Base-by-base conservation (phyloP, 1,140 invertebrate genomes). In the Anadara kagoshimensis region DNA sequence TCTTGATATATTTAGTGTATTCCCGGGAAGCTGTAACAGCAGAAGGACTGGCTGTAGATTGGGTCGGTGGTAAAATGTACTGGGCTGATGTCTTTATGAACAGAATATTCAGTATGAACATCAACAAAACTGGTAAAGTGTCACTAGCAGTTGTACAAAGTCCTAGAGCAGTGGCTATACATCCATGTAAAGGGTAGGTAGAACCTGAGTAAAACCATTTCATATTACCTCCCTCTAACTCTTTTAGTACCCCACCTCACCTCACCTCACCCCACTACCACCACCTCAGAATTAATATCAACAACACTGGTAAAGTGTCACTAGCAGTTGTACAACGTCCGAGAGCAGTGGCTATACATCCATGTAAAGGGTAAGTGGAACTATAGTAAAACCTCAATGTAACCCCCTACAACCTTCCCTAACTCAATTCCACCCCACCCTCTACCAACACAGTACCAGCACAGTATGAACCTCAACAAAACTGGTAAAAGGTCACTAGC, bases 21-120 rank as follows among this genome's bases (percentile, higher is more conserved):
- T 36, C 29, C 20, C 47, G 53, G 11, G 75, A 81, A 36, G 72
- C 81, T 8, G 78, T 78, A 0, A 81, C 82, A 18, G 83, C 84
- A 18, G 97, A 98, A 88, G 97, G 97, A 5, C 95, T 99, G 73
- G 96, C 97, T 0, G 98, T 97, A 84, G 97, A 99, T 83, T 99
- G 97, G 97, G 97, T 97, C 0, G 95, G 96, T 75, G 95, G 96
- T 83, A 98, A 98, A 88, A 93, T 99, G 41, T 99, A 98, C 85
- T 99, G 97, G 97, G 97, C 97, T 0, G 97, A 99, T 80, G 94
- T 96, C 83, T 93, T 94, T 82, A 76, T 80, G 16, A 83, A 82
- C 67, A 61, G 78, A 10, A 89, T 90, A 20, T 83, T 77, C 59
- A 79, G 82, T 47, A 83, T 85, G 78, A 81, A 78, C 29, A 87